Evolutionary conservation across 2,113 vertebrate genomes (phyloP).

Genomic region (Ellobius talpinus): DNA sequence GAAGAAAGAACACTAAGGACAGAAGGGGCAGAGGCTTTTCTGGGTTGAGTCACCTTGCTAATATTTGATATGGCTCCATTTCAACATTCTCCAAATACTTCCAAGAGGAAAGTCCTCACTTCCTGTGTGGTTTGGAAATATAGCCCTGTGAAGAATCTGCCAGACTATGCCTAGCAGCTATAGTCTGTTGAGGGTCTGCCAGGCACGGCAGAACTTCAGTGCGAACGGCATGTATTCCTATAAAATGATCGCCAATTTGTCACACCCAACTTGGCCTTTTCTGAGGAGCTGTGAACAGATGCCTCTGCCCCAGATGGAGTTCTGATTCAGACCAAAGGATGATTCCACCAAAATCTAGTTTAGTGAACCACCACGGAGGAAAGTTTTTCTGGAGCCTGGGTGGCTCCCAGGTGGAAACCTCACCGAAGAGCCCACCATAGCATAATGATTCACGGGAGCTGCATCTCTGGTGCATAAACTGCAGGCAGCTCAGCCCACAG

Average conservation of each 20-base stretch:
- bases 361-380: not conserved
- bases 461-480: not conserved
- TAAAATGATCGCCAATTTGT: not conserved
- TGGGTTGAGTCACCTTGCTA: not conserved
- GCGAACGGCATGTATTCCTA: not conserved
- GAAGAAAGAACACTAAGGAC: not conserved
- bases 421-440: not conserved
- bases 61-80: slow-evolving; percentile 20
- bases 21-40: not conserved
- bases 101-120: slow-evolving; percentile 17
- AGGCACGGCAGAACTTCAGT: not conserved
- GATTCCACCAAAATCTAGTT: not conserved
- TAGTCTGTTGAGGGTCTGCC: not conserved
- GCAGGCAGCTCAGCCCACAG: not conserved
- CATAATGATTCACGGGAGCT: not conserved
- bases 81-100: slow-evolving; percentile 55
- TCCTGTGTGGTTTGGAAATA: slow-evolving; percentile 43
- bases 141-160: not conserved
- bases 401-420: not conserved
- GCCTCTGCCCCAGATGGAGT: not conserved
- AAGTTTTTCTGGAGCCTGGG: not conserved
- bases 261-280: not conserved
- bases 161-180: not conserved
- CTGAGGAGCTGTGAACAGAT: not conserved
- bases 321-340: not conserved